phyloP scores from a whole-genome alignment of 2,888 invertebrate species.

The Syrista parreyssii region DNA sequence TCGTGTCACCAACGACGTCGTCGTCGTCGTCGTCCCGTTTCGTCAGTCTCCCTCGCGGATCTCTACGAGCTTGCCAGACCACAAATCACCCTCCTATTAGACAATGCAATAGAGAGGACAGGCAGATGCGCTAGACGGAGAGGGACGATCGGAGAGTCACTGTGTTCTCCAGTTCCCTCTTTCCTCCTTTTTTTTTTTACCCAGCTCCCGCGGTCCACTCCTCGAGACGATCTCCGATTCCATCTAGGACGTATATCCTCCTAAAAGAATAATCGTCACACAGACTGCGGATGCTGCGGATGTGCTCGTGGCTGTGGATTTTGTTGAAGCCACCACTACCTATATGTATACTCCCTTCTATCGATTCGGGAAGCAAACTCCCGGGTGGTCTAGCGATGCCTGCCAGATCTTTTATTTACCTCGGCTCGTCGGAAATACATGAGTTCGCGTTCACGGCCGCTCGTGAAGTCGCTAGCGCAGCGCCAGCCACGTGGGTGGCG shows the following conservation, averaged over 20 bases:
- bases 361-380: conserved; percentile 55
- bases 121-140: neutral
- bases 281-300: neutral
- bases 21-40: conserved; percentile 24
- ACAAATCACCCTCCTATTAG: neutral
- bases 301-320: neutral
- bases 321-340: neutral
- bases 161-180: neutral
- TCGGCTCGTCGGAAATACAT: conserved; percentile 51
- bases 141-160: neutral
- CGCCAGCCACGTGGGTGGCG: conserved; percentile 48
- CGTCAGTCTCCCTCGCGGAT: conserved; percentile 15
- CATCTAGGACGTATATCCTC: neutral
- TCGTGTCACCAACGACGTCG: conserved; percentile 41
- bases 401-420: conserved; percentile 34
- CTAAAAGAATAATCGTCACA: neutral
- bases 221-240: neutral
- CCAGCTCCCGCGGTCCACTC: neutral
- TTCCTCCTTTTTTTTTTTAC: neutral
- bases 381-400: conserved; percentile 53
- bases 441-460: conserved; percentile 44
- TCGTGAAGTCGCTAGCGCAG: conserved; percentile 6
- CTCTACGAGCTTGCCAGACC: neutral
- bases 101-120: neutral
- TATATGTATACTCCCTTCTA: conserved; percentile 34